phyloP scores from a whole-genome alignment of 1,140 invertebrate species.

The Pachyrhynchus sulphureomaculatus region DNA sequence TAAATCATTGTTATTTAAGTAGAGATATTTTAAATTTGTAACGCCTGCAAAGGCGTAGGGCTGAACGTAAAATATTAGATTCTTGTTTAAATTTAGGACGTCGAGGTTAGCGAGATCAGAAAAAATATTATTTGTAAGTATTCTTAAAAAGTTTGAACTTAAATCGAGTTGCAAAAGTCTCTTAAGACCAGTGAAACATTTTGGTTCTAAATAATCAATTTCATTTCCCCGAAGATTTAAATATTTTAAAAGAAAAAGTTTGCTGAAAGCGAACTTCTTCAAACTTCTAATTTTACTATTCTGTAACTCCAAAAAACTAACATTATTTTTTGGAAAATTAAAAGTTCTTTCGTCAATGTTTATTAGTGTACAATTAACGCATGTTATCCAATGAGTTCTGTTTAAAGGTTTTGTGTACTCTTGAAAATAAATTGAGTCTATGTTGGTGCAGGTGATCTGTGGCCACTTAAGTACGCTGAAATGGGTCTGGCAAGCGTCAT shows the following conservation, averaged over 20 bases:
- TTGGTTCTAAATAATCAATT: conserved; percentile 35
- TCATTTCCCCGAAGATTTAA: conserved; percentile 41
- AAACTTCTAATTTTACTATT: conserved; percentile 29
- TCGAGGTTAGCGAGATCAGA: conserved; percentile 42
- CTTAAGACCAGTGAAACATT: conserved; percentile 38
- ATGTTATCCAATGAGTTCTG: conserved; percentile 42
- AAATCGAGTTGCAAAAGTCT: conserved; percentile 42
- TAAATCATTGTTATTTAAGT: conserved; percentile 42
- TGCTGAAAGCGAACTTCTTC: conserved; percentile 37
- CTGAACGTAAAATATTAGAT: conserved; percentile 40
- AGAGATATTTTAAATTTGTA: conserved; percentile 43
- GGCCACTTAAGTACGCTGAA: conserved; percentile 26
- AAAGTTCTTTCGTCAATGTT: conserved; percentile 42
- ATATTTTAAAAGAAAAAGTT: conserved; percentile 38
- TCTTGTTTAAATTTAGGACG: conserved; percentile 43
- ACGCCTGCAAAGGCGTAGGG: conserved; percentile 44
- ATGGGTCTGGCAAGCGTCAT: conserved; percentile 25
- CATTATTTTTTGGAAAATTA: conserved; percentile 40
- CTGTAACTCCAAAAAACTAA: conserved; percentile 40
- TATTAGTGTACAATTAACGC: conserved; percentile 40
- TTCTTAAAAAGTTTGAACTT: conserved; percentile 39
- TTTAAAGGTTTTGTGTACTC: conserved; percentile 36
- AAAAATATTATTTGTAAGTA: conserved; percentile 41
- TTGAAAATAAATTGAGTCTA: conserved; percentile 36
- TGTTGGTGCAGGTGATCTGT: conserved; percentile 41